phyloP scores from a whole-genome alignment of 1,140 invertebrate genomes.

The Philopotamus ludificatus region DNA sequence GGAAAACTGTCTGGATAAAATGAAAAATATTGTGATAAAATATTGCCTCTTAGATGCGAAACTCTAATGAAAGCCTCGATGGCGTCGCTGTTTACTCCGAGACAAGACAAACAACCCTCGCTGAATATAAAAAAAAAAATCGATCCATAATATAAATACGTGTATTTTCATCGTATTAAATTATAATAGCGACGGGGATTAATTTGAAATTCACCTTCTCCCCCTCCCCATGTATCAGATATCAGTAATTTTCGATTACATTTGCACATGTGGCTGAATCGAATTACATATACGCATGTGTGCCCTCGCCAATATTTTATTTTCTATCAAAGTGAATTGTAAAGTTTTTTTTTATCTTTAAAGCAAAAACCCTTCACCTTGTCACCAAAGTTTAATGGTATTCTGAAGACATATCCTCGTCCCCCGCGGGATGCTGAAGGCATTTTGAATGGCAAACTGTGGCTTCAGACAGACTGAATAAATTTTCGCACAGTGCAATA shows the following conservation, averaged over 20 bases:
- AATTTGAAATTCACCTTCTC: conserved; percentile 23
- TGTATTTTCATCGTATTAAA: too few relatives aligned
- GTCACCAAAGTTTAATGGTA: conserved; percentile 28
- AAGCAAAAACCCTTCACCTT: conserved; percentile 22
- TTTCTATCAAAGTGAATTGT: not conserved
- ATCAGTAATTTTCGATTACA: conserved; percentile 30
- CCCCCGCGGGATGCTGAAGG: not conserved
- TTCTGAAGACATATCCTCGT: conserved; percentile 14
- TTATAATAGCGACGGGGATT: too few relatives aligned
- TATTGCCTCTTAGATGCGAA: conserved; percentile 31
- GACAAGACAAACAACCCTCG: not conserved
- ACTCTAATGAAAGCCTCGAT: conserved; percentile 33
- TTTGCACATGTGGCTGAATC: conserved; percentile 30
- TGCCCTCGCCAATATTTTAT: not conserved
- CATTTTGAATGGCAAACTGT: conserved; percentile 16
- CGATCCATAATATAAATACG: too few relatives aligned
- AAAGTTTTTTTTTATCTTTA: not conserved
- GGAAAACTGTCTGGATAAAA: conserved; percentile 35
- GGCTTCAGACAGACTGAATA: not conserved
- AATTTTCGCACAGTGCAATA: not conserved
- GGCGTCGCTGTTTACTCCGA: conserved; percentile 6
- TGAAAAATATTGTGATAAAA: conserved; percentile 40
- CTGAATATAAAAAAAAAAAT: not conserved
- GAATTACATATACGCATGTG: not conserved
- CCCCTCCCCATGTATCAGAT: conserved; percentile 15